Base-by-base conservation (phyloP, 2,113 vertebrate genomes). In the Malurus alboscapulatus region DNA sequence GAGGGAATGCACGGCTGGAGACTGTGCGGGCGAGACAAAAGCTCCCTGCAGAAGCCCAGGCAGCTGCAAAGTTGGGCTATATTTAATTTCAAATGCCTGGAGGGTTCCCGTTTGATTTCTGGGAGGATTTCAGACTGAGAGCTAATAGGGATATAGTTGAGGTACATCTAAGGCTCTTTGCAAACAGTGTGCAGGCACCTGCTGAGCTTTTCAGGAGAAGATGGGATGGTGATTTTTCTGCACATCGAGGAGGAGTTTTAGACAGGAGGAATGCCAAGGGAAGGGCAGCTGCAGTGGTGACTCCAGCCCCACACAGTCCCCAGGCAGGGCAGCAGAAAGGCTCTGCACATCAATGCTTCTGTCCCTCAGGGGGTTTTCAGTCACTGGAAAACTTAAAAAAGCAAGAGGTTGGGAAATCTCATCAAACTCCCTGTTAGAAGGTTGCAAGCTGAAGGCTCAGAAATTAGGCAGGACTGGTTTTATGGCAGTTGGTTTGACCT, bases 11-110 rank as follows among this genome's bases (percentile, higher is more conserved):
- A 36, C 3, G 47, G 44, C 40, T 69, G 68, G 87, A 83, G 50
- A n/a, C 59, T 0, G 0, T n/a, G 34, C 1, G 0, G 29, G 71
- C 1, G 9, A 72, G 79, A 76, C 26, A 73, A 62, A 57, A 62
- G 80, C 61, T 84, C 20, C 40, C 34, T 2, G 3, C 61, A 81
- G 84, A 86, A 90, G 29, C 30, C 17, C 38, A 74, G 65, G 54
- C 25, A 71, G 69, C 77, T 81, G 57, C 17, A 17, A 50, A 71
- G 29, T 58, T 58, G 51, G 47, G 20, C 75, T 91, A 17, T 71
- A 59, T 74, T 89, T 90, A 34, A 89, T 81, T 93, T 74, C 57
- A 58, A 74, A 84, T 10, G 48, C 45, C 50, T 27, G 9, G 47
- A 84, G 73, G 55, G 47, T 34, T 81, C 20, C 36, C 1, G 1